Evolutionary conservation across 2,797 vertebrate genomes (phyloP), one percentile per base, ranked within the genome.

Genomic region (Phyllotis vaccarum): DNA sequence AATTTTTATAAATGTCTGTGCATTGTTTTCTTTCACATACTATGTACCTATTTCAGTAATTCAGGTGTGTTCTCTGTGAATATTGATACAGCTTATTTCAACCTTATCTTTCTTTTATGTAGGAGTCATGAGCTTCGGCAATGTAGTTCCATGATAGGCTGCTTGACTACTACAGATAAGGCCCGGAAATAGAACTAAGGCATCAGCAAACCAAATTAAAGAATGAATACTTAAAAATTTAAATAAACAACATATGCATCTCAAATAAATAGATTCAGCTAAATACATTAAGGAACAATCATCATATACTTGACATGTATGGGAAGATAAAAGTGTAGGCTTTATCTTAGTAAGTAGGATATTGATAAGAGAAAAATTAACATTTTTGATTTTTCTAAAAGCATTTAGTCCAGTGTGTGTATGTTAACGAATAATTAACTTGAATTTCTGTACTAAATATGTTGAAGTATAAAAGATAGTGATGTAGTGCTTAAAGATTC

Each of bases 271-370:
- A 37, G 0, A 37, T 54, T 86, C 34, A 31, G 24, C 54, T 70
- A n/a, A 52, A 86, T 52, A 70, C 2, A 34, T 34, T 49, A 66
- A 46, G 2, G 43, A 37, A 22, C 21, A 37, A 54, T 10, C 3
- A 16, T 68, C 7, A 2, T 37, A 54, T 54, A 37, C 22, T 52
- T 94, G 40, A 7, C 83, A 75, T 34, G 5, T 49, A 76, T 9
- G 8, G 37, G 11, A 72, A 9, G 16, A 24, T 6, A n/a, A 64
- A 46, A 7, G 0, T 60, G 19, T 9, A 54, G 5, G 3, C 0
- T 37, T 54, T 24, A 80, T 72, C n/a, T 0, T 56, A 64, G 90
- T 49, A 64, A 54, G 2, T 31, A 68, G 29, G 8, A 37, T 27
- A 34, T 46, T 3, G 10, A 46, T 93, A 60, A 62, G 9, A 68